Conservation (phyloP, 2,888 invertebrate genomes). For the Papilio gigon region DNA sequence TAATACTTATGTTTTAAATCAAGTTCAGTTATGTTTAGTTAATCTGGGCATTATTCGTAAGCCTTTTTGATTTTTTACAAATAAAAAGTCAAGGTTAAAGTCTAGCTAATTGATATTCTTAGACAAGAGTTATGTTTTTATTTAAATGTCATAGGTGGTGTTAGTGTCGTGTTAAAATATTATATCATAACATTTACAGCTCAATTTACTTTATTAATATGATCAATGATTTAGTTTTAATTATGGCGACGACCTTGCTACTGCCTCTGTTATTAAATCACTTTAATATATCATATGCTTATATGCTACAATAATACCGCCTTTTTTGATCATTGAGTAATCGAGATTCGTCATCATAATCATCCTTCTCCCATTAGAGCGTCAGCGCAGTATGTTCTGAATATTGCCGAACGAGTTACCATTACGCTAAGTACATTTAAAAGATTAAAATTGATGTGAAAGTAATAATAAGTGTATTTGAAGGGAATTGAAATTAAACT, state of each 20-base stretch:
- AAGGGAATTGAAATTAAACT: too few species aligned
- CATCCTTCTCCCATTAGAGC: too few species aligned
- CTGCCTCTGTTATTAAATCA: slow-evolving; percentile 20
- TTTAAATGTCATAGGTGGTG: slow-evolving; percentile 33
- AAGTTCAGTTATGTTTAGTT: neutral
- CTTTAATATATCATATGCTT: slow-evolving; percentile 2
- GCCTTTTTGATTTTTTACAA: neutral
- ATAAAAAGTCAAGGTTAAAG: neutral
- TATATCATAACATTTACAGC: slow-evolving; percentile 42
- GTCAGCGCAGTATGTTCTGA: too few species aligned
- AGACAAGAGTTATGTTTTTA: neutral
- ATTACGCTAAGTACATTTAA: too few species aligned
- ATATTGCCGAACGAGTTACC: too few species aligned
- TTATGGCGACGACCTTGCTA: slow-evolving; percentile 38
- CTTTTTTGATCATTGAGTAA: slow-evolving; percentile 16
- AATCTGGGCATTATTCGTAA: neutral
- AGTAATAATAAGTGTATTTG: too few species aligned
- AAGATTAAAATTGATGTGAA: too few species aligned
- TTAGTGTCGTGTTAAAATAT: slow-evolving; percentile 26
- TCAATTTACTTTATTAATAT: slow-evolving; percentile 30
- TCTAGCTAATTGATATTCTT: neutral
- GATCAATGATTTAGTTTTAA: slow-evolving; percentile 34
- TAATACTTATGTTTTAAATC: neutral
- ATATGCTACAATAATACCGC: slow-evolving; percentile 5
- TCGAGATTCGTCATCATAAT: too few species aligned